phyloP scores from a whole-genome alignment of 2,113 vertebrate genomes.

The Patagioenas fasciata region DNA sequence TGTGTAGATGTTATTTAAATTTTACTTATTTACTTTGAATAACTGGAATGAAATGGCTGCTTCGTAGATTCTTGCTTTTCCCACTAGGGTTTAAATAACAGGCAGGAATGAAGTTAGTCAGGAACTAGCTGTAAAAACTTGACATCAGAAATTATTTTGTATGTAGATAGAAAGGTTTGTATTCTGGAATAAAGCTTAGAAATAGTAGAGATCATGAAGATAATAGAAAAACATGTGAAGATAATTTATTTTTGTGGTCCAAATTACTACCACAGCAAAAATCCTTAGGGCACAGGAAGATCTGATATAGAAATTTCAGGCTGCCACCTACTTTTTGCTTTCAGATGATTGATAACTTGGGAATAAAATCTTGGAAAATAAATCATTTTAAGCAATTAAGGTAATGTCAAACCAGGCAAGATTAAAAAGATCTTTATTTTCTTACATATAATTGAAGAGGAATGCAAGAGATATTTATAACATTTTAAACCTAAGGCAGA shows the following conservation, averaged over 20 bases:
- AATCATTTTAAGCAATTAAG: slow-evolving; percentile 59
- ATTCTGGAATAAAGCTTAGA: neutral
- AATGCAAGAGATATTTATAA: slow-evolving; percentile 27
- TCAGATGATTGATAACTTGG: slow-evolving; percentile 46
- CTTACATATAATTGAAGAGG: slow-evolving; percentile 32
- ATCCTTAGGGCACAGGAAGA: neutral
- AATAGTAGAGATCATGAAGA: neutral
- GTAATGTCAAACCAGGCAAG: slow-evolving; percentile 23
- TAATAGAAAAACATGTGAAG: neutral
- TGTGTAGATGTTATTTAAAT: neutral
- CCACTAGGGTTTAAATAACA: neutral
- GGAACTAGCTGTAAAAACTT: neutral
- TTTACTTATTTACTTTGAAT: neutral
- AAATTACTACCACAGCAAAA: neutral
- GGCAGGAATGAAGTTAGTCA: neutral
- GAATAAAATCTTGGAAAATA: slow-evolving; percentile 40
- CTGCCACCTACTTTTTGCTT: slow-evolving; percentile 36
- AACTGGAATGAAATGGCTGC: neutral
- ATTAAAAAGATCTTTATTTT: slow-evolving; percentile 60
- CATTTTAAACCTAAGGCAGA: neutral
- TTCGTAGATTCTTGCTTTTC: neutral
- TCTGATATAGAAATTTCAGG: slow-evolving; percentile 17
- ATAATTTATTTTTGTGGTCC: neutral
- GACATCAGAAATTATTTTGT: neutral
- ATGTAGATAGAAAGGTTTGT: neutral